phyloP scores from a whole-genome alignment of 2,888 invertebrate species.

The Aporophyla lueneburgensis region DNA sequence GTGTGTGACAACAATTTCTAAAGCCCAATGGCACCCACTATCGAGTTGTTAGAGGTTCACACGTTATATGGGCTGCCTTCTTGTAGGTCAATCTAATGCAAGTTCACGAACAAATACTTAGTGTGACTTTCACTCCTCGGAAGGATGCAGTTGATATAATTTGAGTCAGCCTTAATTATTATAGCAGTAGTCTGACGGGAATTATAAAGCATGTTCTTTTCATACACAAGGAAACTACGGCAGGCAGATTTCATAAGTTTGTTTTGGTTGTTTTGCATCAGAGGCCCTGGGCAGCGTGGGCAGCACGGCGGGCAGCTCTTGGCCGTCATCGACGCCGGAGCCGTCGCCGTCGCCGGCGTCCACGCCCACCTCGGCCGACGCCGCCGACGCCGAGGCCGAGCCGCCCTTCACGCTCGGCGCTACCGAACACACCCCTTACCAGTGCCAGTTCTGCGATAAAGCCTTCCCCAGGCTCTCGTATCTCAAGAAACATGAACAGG shows the following conservation, averaged over 20 bases:
- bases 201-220: neutral
- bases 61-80: neutral
- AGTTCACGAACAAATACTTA: neutral
- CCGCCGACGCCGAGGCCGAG: constrained; percentile 92
- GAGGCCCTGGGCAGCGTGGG: constrained; percentile 93
- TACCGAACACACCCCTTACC: constrained; percentile 95
- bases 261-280: constrained; percentile 65
- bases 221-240: neutral
- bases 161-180: neutral
- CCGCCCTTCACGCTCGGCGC: constrained; percentile 92
- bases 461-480: constrained; percentile 96
- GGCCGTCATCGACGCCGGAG: constrained; percentile 92
- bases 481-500: constrained; percentile 98
- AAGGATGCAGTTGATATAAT: neutral
- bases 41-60: neutral
- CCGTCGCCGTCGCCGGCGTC: constrained; percentile 91
- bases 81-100: neutral
- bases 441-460: constrained; percentile 97
- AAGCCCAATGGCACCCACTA: neutral
- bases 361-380: constrained; percentile 92
- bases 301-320: constrained; percentile 92
- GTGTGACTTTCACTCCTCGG: neutral
- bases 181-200: neutral
- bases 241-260: neutral
- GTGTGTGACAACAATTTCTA: neutral